Conservation (phyloP, 2,113 vertebrate genomes). For the Chaetorhynchus papuensis region DNA sequence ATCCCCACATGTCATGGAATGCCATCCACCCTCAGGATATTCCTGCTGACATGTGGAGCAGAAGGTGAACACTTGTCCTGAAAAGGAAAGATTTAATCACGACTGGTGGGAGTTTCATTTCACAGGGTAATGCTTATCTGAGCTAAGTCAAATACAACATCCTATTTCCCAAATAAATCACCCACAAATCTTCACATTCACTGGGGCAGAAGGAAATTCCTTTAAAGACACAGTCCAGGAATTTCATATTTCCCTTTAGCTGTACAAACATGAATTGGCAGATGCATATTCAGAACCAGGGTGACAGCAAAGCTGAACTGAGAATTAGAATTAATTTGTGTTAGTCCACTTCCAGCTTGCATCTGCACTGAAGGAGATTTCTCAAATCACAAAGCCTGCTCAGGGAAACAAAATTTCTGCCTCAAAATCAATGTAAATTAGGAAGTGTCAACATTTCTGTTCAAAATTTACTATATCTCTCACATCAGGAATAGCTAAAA, state of each 20-base stretch:
- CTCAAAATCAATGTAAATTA: background rate
- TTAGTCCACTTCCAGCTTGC: background rate
- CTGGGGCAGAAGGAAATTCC: background rate
- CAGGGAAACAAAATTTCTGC: background rate
- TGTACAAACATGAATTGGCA: background rate
- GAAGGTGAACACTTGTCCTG: background rate
- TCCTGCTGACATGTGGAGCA: background rate
- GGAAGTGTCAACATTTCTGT: background rate
- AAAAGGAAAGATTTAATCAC: background rate
- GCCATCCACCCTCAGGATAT: background rate
- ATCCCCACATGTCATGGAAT: background rate
- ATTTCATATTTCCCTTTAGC: background rate
- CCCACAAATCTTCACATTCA: background rate
- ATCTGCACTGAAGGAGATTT: background rate
- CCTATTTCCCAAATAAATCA: conserved; percentile 1
- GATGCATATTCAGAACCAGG: background rate
- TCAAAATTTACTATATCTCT: background rate
- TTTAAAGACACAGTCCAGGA: background rate
- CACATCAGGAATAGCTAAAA: background rate
- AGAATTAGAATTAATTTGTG: background rate
- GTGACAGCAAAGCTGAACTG: background rate
- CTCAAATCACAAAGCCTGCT: background rate
- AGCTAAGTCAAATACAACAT: background rate
- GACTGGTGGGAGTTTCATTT: background rate
- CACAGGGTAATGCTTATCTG: background rate